phyloP scores from a whole-genome alignment of 2,113 vertebrate genomes.

The Pterophyllum scalare region DNA sequence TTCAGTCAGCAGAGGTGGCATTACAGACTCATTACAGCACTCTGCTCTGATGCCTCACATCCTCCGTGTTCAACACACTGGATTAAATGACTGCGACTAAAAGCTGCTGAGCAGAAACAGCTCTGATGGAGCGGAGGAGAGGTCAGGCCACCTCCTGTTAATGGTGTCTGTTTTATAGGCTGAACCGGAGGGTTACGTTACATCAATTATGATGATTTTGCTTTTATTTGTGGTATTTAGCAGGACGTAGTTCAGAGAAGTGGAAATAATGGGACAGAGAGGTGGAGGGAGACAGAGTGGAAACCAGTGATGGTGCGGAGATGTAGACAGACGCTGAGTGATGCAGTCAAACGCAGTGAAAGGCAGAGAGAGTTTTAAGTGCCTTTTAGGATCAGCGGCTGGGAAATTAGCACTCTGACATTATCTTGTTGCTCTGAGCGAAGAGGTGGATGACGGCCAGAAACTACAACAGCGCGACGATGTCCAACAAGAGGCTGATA shows the following conservation, averaged over 20 bases:
- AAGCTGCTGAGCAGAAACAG: slow-evolving; percentile 29
- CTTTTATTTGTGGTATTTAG: background rate
- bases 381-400: slow-evolving; percentile 26
- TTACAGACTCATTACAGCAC: slow-evolving; percentile 12
- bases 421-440: slow-evolving; percentile 55
- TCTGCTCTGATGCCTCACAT: slow-evolving; percentile 38
- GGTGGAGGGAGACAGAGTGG: background rate
- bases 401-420: slow-evolving; percentile 56
- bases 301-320: background rate
- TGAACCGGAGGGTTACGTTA: background rate
- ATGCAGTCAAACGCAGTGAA: background rate
- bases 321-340: background rate
- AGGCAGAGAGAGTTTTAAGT: background rate
- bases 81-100: slow-evolving; percentile 53
- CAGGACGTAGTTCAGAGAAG: background rate
- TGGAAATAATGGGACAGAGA: background rate
- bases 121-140: slow-evolving; percentile 5
- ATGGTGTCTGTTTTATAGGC: background rate
- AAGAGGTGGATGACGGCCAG: slow-evolving; percentile 40
- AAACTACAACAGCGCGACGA: slow-evolving; percentile 11
- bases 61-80: slow-evolving; percentile 6
- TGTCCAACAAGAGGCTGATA: slow-evolving; percentile 27
- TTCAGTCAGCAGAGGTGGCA: background rate
- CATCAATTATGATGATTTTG: background rate
- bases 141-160: background rate